Base-by-base conservation (phyloP, 2,797 vertebrate species). In the Leucoraja ocellata region DNA sequence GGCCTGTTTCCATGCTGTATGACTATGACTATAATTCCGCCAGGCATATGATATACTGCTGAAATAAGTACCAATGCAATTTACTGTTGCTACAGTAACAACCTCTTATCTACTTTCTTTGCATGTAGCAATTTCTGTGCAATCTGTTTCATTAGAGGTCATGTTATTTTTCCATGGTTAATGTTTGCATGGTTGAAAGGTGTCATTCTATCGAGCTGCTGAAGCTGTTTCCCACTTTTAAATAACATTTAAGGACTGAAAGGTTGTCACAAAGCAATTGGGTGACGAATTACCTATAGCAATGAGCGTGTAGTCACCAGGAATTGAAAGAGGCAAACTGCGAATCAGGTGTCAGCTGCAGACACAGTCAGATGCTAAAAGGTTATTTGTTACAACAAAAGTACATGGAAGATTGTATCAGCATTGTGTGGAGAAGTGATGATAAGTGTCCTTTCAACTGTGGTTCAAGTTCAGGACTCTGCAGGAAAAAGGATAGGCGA, bases 291-390 rank as follows among this genome's bases (percentile, higher is more conserved):
- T 63, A 61, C 54, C 83, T 86, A 28, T 86, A 86, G 13, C 83
- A 65, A 86, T 86, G 83, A 86, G 65, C n/a, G 25, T 1, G n/a
- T 28, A 63, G 83, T n/a, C 13, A n/a, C 28, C 58, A 86, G 65
- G 65, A 58, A 86, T 86, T 86, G 83, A 86, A 63, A 63, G n/a
- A 65, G 58, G 83, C 83, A 86, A 63, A 28, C 83, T 86, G 83
- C 32, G 83, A 86, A 65, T n/a, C 61, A 63, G 83, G 83, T 86
- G 83, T 61, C 28, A 63, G n/a, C 28, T 65, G 1, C 32, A 58
- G 58, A 4, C 83, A 28, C 14, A 63, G 4, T 11, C 83, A 63
- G 58, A 28, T 86, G 25, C 61, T 86, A 14, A 65, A 86, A 86
- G 83, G 83, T 65, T 86, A 86, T 86, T 86, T 86, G 83, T 58